Percentiles rank a stretch among this genome's conserved stretches.
phyloP scores from a whole-genome alignment of 2,888 invertebrate species.

The Bimastos eiseni region DNA sequence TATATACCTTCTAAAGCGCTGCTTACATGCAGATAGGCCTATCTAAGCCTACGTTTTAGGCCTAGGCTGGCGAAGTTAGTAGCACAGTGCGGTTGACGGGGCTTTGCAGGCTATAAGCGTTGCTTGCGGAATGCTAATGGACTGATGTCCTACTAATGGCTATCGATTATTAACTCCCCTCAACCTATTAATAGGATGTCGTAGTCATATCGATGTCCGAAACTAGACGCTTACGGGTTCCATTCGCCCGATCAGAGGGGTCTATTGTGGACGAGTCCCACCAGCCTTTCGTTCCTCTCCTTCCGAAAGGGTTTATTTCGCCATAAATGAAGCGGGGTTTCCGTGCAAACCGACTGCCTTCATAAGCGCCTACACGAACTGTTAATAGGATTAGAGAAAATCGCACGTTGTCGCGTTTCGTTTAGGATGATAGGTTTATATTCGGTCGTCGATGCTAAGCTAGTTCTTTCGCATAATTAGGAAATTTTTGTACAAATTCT shows the following conservation, averaged over 20 bases:
- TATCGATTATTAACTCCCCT: constrained; percentile 14
- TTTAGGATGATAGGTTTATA: background rate
- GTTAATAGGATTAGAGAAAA: background rate
- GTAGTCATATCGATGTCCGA: background rate
- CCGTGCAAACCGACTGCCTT: background rate
- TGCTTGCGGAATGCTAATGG: constrained; percentile 15
- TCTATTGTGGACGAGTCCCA: background rate
- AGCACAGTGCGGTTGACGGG: background rate
- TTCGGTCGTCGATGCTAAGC: background rate
- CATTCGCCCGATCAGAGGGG: background rate
- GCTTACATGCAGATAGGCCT: background rate
- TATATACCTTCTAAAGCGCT: background rate
- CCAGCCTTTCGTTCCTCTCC: background rate
- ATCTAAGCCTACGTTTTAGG: background rate
- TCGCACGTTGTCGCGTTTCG: background rate
- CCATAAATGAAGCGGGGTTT: background rate
- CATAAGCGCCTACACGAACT: background rate
- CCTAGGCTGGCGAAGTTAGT: too few relatives aligned
- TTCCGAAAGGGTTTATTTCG: background rate
- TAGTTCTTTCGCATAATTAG: background rate
- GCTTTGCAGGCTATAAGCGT: background rate
- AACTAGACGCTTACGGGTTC: constrained; percentile 7
- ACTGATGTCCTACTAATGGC: background rate
- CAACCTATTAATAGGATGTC: constrained; percentile 19
- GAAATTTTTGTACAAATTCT: background rate